Base-by-base conservation (phyloP, 2,797 vertebrate genomes). In the Pantherophis vulpinus region DNA sequence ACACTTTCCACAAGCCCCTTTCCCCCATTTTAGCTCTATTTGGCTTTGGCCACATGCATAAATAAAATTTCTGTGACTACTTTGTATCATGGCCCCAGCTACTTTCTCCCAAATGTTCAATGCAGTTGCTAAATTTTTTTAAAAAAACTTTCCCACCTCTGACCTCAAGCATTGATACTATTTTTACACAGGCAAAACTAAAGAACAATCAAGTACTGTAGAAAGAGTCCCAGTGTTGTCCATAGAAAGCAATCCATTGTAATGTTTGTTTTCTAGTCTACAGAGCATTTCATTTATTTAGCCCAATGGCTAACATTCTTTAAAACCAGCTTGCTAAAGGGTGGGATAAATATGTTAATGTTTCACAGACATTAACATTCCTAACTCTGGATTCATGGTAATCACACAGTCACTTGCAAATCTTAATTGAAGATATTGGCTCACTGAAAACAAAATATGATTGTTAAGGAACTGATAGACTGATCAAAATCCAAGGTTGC, bases 291-390 rank as follows among this genome's bases (percentile, higher is more conserved):
- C 47, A 51, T 3, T 91, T 47, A 60, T 88, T 63, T 47, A 89
- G 87, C 27, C 1, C 25, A 32, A 32, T 91, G 56, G 56, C 74
- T 55, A 83, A 91, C 63, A 37, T 66, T 88, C 25, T 88, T 89
- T 63, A 74, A 59, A 94, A 91, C 16, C 92, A 92, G 1, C 94
- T 91, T 95, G 42, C 79, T 94, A 87, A 93, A 61, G 89, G 90
- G 32, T 55, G 70, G 47, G 27, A 54, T 66, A 66, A 89, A 89
- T 12, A 54, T 55, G 61, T 12, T 32, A 25, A 66, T 74, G 70
- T 61, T 32, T 23, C 87, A 20, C 86, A 86, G 27, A 47, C 20
- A 79, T 86, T 89, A 86, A 93, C 58, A 18, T 55, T 89, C 32
- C 25, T 89, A 11, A 89, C 16, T 88, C 42, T 89, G 7, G 51